These are phyloP conservation scores for Arctocebus calabarensis DNA, from an alignment of 2,797 vertebrate genomes.

Conservation along the genomic window DNA sequence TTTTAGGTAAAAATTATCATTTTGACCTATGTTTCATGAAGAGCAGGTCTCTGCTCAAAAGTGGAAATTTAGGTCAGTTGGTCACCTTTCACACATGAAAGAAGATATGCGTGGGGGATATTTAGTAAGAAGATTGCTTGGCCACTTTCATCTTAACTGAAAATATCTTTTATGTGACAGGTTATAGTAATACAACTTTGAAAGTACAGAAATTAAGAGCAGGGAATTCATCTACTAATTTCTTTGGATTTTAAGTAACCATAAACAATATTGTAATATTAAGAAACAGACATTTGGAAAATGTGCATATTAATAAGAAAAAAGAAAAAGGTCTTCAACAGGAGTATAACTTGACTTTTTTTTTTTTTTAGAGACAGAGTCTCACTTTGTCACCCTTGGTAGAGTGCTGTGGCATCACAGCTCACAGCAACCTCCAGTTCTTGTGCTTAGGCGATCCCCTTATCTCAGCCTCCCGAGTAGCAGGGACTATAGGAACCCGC, in stretches of 20 bases:
- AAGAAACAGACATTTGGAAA: conserved; percentile 71
- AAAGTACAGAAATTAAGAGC: conserved; percentile 75
- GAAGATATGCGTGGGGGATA: neutral
- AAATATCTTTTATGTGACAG: conserved; percentile 70
- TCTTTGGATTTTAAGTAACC: conserved; percentile 75
- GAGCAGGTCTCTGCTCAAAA: neutral
- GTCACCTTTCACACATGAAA: neutral
- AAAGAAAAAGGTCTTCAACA: neutral
- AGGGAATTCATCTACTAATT: conserved; percentile 66
- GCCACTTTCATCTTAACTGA: conserved; percentile 61
- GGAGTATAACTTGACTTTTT: accelerated
- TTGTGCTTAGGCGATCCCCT: no score
- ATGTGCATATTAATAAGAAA: conserved; percentile 57
- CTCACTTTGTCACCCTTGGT: no score
- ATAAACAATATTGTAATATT: conserved; percentile 71
- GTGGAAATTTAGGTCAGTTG: conserved; percentile 48
- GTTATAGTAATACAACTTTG: conserved; percentile 64
- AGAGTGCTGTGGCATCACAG: no score
- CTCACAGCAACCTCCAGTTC: no score
- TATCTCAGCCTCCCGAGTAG: no score
- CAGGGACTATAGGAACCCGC: no score
- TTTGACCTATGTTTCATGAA: neutral
- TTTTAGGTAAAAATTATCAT: neutral
- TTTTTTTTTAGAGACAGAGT: no score
- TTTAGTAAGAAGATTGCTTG: conserved; percentile 38